These are phyloP conservation scores for Acholoe squamosa DNA, from an alignment of 2,888 invertebrate genomes.

Conservation along the genomic window DNA sequence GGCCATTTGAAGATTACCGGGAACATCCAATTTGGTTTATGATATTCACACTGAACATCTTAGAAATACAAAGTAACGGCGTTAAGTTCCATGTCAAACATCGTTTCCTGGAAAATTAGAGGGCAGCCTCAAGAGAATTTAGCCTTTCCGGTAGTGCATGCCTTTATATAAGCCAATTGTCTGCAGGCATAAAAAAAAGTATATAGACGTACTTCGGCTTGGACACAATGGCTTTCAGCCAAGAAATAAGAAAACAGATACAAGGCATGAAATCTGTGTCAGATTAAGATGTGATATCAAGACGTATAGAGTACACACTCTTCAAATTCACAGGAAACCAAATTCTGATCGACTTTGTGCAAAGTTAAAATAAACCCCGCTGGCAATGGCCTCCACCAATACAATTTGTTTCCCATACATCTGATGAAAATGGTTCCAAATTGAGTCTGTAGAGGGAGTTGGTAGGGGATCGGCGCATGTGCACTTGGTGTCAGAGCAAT, in stretches of 20 bases:
- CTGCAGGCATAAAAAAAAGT: too few relatives aligned
- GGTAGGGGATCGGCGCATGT: conserved; percentile 11
- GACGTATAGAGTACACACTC: not conserved
- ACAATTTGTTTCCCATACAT: not conserved
- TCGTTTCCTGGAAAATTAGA: too few relatives aligned
- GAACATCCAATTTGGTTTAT: too few relatives aligned
- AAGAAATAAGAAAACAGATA: not conserved
- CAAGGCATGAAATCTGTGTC: not conserved
- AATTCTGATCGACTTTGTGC: not conserved
- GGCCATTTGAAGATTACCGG: too few relatives aligned
- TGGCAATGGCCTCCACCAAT: not conserved
- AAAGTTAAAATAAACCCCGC: not conserved
- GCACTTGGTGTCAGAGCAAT: not conserved
- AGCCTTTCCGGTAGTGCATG: too few relatives aligned
- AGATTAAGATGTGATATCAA: not conserved
- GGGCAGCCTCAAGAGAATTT: too few relatives aligned
- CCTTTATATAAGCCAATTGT: too few relatives aligned
- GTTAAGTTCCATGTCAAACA: too few relatives aligned
- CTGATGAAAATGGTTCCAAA: conserved; percentile 24
- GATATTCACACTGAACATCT: too few relatives aligned
- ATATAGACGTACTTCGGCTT: too few relatives aligned
- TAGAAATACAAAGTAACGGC: too few relatives aligned
- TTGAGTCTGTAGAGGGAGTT: not conserved
- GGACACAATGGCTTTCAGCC: too few relatives aligned
- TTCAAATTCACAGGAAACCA: not conserved